phyloP scores from a whole-genome alignment of 2,888 invertebrate species.

The Rugalucina vietnamica region DNA sequence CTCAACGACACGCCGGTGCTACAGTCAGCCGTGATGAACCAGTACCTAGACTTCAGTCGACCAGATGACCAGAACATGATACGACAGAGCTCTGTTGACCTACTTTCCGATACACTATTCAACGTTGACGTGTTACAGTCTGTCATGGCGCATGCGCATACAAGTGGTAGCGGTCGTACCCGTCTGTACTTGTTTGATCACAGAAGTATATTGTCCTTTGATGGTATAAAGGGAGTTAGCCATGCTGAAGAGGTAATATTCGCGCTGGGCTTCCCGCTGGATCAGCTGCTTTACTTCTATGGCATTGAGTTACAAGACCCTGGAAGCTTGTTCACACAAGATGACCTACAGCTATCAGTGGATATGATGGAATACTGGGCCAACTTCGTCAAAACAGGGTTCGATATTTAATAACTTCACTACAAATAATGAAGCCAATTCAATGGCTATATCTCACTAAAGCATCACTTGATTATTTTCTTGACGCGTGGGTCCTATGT shows the following conservation, averaged over 20 bases:
- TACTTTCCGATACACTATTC: not conserved
- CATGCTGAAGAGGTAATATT: not conserved
- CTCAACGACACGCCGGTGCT: not conserved
- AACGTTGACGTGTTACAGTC: not conserved
- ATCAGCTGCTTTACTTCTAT: not conserved
- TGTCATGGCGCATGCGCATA: not conserved
- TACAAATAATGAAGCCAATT: not conserved
- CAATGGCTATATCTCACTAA: no score
- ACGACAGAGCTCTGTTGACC: not conserved
- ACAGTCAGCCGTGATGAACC: not conserved
- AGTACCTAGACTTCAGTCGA: not conserved
- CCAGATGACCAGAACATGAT: not conserved
- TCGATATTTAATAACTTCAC: not conserved
- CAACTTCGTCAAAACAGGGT: not conserved
- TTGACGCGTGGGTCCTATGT: no score
- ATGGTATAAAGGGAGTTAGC: not conserved
- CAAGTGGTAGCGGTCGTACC: not conserved
- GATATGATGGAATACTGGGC: not conserved
- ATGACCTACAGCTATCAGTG: not conserved
- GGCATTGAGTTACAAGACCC: not conserved
- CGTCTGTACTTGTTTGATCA: not conserved
- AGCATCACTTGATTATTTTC: no score
- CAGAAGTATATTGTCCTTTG: not conserved
- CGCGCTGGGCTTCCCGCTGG: not conserved
- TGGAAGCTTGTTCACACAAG: not conserved